Base-by-base conservation (phyloP, 2,113 vertebrate species). In the Athene cunicularia region DNA sequence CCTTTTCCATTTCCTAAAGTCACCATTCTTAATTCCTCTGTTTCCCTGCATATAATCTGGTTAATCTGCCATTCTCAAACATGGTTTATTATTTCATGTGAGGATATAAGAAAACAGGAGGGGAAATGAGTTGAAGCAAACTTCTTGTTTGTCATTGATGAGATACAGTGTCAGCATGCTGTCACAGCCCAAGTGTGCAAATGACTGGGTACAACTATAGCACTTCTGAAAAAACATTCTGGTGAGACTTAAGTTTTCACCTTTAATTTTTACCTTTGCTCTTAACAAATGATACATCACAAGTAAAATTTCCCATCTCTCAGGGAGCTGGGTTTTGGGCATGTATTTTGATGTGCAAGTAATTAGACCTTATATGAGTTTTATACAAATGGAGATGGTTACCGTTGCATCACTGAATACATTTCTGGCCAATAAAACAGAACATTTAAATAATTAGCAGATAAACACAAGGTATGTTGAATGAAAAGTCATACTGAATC, bases 371-470 rank as follows among this genome's bases (percentile, higher is more conserved):
- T 37, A 45, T 11, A 19, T 11, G 52, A 88, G 33, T 72, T 95
- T 73, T 62, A 68, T 55, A 67, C 12, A 81, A 50, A 76, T 1
- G 0, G 39, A 68, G 30, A 52, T 15, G 28, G 43, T 74, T 92
- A 80, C 41, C 1, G 1, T 33, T 80, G 88, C 77, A 77, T 86
- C 76, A 64, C 68, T 84, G 80, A 60, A 37, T 64, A 53, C 2
- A 89, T 60, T 92, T 91, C 33, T 81, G 56, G 43, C 28, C 76
- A 91, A 64, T 72, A 92, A 85, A 89, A 23, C 15, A 47, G 21
- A 77, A 30, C 16, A 84, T 89, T 88, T 84, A 84, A 95, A 84
- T 60, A 86, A 95, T 63, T 32, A 43, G 30, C 53, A 81, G 64
- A 67, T 68, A 79, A 95, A 80, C 68, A 92, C 33, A n/a, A 47